phyloP scores from a whole-genome alignment of 2,888 invertebrate genomes.

The Stratiomys singularior region DNA sequence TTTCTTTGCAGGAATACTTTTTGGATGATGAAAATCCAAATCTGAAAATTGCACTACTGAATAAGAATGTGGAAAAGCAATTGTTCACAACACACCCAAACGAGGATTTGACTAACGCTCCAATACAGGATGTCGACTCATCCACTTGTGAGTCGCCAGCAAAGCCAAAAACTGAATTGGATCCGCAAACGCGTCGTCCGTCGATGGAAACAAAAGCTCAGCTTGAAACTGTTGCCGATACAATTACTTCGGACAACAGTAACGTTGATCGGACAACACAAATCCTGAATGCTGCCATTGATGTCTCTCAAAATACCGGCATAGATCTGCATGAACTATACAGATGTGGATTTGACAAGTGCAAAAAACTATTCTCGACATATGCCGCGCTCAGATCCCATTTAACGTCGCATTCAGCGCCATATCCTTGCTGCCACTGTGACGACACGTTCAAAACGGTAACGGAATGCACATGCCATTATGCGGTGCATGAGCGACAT shows the following conservation, averaged over 20 bases:
- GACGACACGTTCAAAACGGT: slow-evolving; percentile 65
- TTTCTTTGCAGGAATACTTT: too few relatives aligned
- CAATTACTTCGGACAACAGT: not conserved
- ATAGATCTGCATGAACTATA: slow-evolving; percentile 66
- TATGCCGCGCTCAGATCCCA: slow-evolving; percentile 64
- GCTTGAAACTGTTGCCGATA: too few relatives aligned
- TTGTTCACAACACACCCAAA: too few relatives aligned
- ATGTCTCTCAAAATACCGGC: slow-evolving; percentile 55
- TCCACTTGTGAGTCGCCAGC: too few relatives aligned
- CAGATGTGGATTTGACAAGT: slow-evolving; percentile 67
- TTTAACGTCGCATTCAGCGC: slow-evolving; percentile 51
- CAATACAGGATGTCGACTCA: too few relatives aligned
- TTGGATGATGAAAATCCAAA: too few relatives aligned
- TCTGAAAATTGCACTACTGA: too few relatives aligned
- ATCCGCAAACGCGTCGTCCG: too few relatives aligned
- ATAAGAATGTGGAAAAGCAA: too few relatives aligned
- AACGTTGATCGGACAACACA: slow-evolving; percentile 1
- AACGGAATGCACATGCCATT: slow-evolving; percentile 68
- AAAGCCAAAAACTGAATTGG: too few relatives aligned
- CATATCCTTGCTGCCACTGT: slow-evolving; percentile 67
- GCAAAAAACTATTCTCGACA: slow-evolving; percentile 62
- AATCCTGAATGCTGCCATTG: slow-evolving; percentile 53
- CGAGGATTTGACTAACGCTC: too few relatives aligned
- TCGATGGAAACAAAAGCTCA: too few relatives aligned
- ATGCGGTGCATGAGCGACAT: slow-evolving; percentile 70